Percentiles rank a stretch among this genome's conserved stretches.
These are phyloP conservation scores for Melanophora roralis DNA, from an alignment of 2,888 invertebrate species.

Conservation along the genomic window DNA sequence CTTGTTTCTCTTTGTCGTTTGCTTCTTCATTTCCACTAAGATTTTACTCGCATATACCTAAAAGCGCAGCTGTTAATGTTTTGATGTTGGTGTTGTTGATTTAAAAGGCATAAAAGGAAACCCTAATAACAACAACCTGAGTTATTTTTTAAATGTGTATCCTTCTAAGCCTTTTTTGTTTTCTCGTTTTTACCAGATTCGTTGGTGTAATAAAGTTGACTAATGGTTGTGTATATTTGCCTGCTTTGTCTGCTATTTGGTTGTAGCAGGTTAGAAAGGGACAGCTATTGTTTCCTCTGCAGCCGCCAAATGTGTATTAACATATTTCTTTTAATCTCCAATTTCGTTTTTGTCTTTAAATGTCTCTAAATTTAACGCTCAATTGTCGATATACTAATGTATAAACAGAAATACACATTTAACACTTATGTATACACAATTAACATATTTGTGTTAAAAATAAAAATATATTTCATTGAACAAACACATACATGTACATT, in stretches of 20 bases:
- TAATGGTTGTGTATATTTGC: too few species aligned
- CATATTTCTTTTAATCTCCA: conserved; percentile 25
- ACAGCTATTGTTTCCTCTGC: conserved; percentile 46
- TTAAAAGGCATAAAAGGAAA: conserved; percentile 2
- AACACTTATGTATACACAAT: too few species aligned
- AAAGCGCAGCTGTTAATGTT: conserved; percentile 52
- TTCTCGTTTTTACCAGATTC: conserved; percentile 28
- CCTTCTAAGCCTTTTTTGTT: conserved; percentile 22
- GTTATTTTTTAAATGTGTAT: neutral
- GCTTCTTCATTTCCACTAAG: neutral
- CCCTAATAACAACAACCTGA: neutral
- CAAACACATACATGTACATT: too few species aligned
- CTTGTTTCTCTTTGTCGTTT: neutral
- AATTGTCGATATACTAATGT: neutral
- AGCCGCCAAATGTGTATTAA: conserved; percentile 41
- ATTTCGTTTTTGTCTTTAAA: conserved; percentile 25
- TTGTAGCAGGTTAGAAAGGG: conserved; percentile 35
- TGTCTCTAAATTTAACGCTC: conserved; percentile 24
- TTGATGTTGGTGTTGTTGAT: conserved; percentile 46
- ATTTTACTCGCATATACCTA: conserved; percentile 17
- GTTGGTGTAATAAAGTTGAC: conserved; percentile 50
- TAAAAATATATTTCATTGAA: conserved; percentile 1
- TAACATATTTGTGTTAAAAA: conserved; percentile 12
- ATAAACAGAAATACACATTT: neutral
- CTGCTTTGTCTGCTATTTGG: neutral